Evolutionary conservation across 2,888 invertebrate species (phyloP), one percentile per base, ranked within the genome.

Genomic region (Caenorhabditis auriculariae): DNA sequence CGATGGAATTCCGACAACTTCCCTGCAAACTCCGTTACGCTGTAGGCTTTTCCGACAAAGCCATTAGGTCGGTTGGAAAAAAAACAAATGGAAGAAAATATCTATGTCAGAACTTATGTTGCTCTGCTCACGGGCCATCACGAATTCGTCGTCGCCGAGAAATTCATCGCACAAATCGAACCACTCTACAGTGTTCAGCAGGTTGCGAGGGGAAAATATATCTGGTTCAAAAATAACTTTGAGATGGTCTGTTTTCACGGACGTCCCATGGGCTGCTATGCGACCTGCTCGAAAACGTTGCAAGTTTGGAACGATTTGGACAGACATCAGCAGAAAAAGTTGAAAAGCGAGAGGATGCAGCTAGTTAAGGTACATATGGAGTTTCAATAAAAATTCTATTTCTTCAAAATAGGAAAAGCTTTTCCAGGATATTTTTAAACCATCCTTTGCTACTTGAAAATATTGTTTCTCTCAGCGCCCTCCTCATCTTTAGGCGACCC

Each of bases 231-330:
- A 6, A 42, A 7, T 21, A 26, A 7, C 7, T 52, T 60, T 24
- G 45, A 69, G 61, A 54, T 69, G 60, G 56, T 69, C 19, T 69
- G 69, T 41, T 69, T 66, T 50, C 60, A 64, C 43, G 69, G 69
- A 6, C 58, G 69, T 15, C 69, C 69, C 15, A 69, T 69, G 69
- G 69, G 69, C 3, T 69, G 69, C 54, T 69, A 69, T 32, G 65
- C 64, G 15, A 55, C 45, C 29, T 63, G 62, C 24, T 51, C 69
- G 3, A 69, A 69, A 24, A 69, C 66, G 3, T 54, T 69, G 19
- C 69, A 69, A 51, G 54, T 69, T 21, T 69, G 69, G 69, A 69
- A 66, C 38, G 69, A 69, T 54, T 48, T 69, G 52, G 69, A 69
- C 52, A 49, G 69, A n/a, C 69, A 69, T 42, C 69, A 69, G 44